Evolutionary conservation across 2,113 vertebrate species (phyloP), one percentile per base, ranked within the genome.

Genomic region (Leptocoma aspasia): DNA sequence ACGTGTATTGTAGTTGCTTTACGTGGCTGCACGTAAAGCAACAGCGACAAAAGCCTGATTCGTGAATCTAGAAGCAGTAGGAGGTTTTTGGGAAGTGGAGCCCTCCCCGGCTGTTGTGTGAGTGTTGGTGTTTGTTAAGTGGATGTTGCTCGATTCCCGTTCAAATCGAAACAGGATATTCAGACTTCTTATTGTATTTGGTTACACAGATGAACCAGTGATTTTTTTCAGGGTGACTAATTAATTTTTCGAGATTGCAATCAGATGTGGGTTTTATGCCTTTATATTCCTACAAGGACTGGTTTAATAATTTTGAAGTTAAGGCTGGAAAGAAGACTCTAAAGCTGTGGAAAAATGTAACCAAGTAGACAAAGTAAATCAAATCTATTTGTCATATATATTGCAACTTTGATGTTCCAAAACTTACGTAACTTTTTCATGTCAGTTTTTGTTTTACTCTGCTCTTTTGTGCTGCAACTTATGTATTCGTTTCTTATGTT

Each of bases 111-210:
- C 21, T 71, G 28, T 19, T 53, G 31, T 19, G n/a, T 11, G 80
- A 41, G n/a, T 84, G 70, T 76, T 73, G 63, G 57, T 72, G 81
- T 94, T 95, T 76, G 82, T 31, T 49, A n/a, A 87, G 65, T 11
- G 49, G 91, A 85, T 84, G 87, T 89, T 91, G n/a, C 71, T 94
- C 26, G 66, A 42, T 82, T 88, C 59, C 75, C 2, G 61, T 75
- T 94, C 87, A 37, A 50, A 89, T 59, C 64, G 64, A 56, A 93
- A 63, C 85, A 92, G 68, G 84, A 69, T 88, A 80, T 60, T 82
- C 72, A 15, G 59, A 18, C 23, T 37, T 83, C 75, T 85, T 37
- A 49, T 86, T 81, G 45, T 91, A 1, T 71, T 79, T 3, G 19
- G 19, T 91, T 71, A 42, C 49, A n/a, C 42, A 31, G 56, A 49